A percentile compares a stretch with the other conserved stretches of the same genome.
phyloP scores from a whole-genome alignment of 1,140 invertebrate species.

The Plutomurus gul region DNA sequence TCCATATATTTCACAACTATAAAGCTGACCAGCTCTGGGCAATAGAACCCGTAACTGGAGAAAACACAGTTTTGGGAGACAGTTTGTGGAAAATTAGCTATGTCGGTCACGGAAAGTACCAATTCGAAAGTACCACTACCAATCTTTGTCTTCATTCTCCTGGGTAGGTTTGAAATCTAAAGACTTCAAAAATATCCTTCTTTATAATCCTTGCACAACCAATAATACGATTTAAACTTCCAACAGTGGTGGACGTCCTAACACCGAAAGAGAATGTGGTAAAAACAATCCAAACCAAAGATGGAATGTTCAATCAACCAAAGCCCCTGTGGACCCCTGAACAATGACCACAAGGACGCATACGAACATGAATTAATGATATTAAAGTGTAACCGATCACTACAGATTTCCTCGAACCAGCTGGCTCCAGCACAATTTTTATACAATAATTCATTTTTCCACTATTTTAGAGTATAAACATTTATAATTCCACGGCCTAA shows the following conservation, averaged over 20 bases:
- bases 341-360: background rate
- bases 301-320: background rate
- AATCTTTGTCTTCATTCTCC: background rate
- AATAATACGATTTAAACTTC: background rate
- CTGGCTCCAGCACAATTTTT: too few species aligned
- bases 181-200: background rate
- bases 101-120: conserved; percentile 4
- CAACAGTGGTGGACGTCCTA: background rate
- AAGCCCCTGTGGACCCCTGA: background rate
- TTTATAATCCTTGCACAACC: background rate
- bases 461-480: too few species aligned
- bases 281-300: background rate
- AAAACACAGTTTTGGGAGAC: conserved; percentile 16
- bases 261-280: background rate
- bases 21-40: conserved; percentile 4
- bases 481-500: too few species aligned
- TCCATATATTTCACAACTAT: background rate
- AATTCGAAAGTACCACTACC: background rate
- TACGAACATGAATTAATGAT: background rate
- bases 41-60: background rate
- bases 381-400: too few species aligned
- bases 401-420: too few species aligned
- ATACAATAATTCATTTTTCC: too few species aligned
- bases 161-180: background rate
- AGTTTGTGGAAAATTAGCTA: conserved; percentile 7